Conservation (phyloP, 2,888 invertebrate species). For the Ditylenchus weischeri region DNA sequence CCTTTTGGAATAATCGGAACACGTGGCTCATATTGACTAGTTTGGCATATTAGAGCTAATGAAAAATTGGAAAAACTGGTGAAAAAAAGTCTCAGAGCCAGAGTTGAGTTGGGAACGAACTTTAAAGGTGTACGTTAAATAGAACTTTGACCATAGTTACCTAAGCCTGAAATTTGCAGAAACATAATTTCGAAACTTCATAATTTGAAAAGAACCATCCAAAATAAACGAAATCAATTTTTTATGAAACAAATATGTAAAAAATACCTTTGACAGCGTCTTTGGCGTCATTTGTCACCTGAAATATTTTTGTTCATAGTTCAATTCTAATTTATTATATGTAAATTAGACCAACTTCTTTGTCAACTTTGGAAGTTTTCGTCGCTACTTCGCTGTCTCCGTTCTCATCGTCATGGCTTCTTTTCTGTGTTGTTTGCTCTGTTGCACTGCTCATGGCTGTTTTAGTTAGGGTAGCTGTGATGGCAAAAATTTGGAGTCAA, state of each 20-base stretch:
- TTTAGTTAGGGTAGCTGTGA: too few species aligned
- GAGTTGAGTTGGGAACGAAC: background rate
- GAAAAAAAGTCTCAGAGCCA: too few species aligned
- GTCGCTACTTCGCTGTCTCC: conserved; percentile 17
- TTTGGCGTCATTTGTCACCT: conserved; percentile 10
- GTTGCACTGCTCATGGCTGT: too few species aligned
- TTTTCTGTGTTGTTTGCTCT: conserved; percentile 11
- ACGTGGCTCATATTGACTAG: too few species aligned
- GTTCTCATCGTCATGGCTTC: conserved; percentile 18
- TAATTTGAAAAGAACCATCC: too few species aligned
- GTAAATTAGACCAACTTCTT: background rate
- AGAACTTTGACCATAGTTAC: conserved; percentile 1
- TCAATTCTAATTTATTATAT: background rate
- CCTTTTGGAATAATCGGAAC: background rate
- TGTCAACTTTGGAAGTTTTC: conserved; percentile 19
- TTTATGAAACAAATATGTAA: background rate
- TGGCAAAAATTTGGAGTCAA: too few species aligned
- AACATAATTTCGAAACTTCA: too few species aligned
- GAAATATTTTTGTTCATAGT: background rate
- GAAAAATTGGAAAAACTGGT: too few species aligned
- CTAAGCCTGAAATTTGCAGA: too few species aligned
- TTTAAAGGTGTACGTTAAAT: background rate
- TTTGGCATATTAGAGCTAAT: too few species aligned
- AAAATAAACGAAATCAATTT: too few species aligned
- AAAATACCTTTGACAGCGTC: conserved; percentile 8